Evolutionary conservation across 2,888 invertebrate species (phyloP).

Genomic region (Drosophila helvetica): DNA sequence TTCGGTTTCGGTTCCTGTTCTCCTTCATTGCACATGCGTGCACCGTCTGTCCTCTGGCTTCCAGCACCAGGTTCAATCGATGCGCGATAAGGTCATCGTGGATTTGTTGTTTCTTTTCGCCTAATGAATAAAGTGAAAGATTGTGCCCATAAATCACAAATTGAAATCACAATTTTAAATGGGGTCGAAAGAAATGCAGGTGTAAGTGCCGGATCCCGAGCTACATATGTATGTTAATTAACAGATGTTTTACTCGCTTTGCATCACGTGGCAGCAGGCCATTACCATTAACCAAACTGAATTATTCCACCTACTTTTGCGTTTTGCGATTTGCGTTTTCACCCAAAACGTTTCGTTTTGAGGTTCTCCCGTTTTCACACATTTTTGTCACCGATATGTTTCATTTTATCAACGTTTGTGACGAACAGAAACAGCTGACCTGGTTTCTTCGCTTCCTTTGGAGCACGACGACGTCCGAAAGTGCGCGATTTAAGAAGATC

Average conservation of each 20-base stretch:
- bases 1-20: constrained; percentile 67
- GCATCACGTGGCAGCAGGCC: not conserved
- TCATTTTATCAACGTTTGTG: no score
- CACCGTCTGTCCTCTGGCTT: constrained; percentile 43
- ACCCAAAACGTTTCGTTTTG: no score
- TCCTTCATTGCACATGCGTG: constrained; percentile 60
- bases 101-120: constrained; percentile 21
- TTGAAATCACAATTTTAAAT: constrained; percentile 32
- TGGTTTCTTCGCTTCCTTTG: no score
- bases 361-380: no score
- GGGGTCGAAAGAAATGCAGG: constrained; percentile 16
- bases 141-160: constrained; percentile 61
- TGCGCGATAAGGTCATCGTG: constrained; percentile 49
- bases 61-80: constrained; percentile 60
- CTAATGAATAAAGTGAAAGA: constrained; percentile 68
- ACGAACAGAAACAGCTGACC: no score
- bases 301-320: not conserved
- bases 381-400: no score
- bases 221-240: constrained; percentile 11
- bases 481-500: no score
- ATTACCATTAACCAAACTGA: constrained; percentile 1
- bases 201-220: not conserved
- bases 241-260: not conserved
- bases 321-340: no score
- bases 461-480: no score